Base-by-base conservation (phyloP, 1,140 invertebrate species). In the Aphelenchoides avenae region DNA sequence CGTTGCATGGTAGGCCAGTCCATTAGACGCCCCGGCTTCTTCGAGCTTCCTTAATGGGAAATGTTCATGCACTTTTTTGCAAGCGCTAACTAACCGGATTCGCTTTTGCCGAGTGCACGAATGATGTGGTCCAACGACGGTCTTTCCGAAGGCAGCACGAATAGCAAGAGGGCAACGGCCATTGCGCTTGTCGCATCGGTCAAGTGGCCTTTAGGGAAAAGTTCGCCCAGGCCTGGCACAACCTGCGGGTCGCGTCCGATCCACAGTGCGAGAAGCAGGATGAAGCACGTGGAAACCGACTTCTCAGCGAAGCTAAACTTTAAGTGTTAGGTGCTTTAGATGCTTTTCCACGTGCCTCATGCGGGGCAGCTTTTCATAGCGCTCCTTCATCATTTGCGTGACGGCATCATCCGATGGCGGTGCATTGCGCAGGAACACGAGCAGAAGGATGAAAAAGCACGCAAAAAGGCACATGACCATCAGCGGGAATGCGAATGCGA, bases 241-340 rank as follows among this genome's bases (percentile, higher is more conserved):
- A 89, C 88, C 55, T 87, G 85, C 0, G 90, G 89, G 47, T 86
- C 84, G 40, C 89, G 83, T 74, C 89, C 88, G 76, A 93, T 87
- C 86, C 90, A 94, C 52, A 93, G 80, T 41, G 87, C 60, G 1
- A 92, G 84, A 3, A 89, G 84, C 13, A 85, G 61, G 7, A 89
- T 72, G 71, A 94, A 93, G 18, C 90, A 80, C 7, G 84, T 60
- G 26, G 86, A 84, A 0, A 91, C 87, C 18, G 83, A 81, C 4
- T 71, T 79, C 80, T 94, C 89, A 50, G 91, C 87, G 64, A 81
- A 84, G 44, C 79, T 58, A 15, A 6, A 54, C 5, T 11, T 7
- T 7, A 20, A 7, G 7, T 43, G 34, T 20, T 18, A 36, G 13
- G 34, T 36, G 34, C 34, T n/a, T 36, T 36, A n/a, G 34, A n/a